Evolutionary conservation across 2,888 invertebrate genomes (phyloP).

Genomic region (Lepidocyrtoides sp.): DNA sequence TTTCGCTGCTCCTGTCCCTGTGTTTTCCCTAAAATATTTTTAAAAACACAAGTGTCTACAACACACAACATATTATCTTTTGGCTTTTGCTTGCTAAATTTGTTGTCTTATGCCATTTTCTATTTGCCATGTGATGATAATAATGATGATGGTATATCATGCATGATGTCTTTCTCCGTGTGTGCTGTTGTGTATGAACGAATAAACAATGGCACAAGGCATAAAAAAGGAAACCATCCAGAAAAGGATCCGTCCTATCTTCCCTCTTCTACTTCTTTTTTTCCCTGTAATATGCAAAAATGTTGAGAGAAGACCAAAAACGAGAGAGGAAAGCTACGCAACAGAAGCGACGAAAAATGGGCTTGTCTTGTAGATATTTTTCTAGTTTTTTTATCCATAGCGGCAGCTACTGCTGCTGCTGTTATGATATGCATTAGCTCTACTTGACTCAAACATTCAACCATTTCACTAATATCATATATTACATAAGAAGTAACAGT

Average conservation of each 20-base stretch:
- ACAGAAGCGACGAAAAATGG: background rate
- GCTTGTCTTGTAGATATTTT: background rate
- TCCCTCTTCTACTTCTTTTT: background rate
- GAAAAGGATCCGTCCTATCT: conserved; percentile 17
- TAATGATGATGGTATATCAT: background rate
- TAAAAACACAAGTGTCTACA: background rate
- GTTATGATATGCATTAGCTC: no score
- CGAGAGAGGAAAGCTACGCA: background rate
- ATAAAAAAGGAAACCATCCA: conserved; percentile 18
- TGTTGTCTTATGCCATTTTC: background rate
- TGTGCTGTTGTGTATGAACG: background rate
- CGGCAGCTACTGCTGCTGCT: no score
- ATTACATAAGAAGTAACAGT: no score
- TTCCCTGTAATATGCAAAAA: background rate
- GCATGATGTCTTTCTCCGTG: background rate
- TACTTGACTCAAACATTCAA: background rate
- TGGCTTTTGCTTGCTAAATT: background rate
- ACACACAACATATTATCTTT: background rate
- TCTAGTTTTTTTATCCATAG: no score
- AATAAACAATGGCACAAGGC: conserved; percentile 18
- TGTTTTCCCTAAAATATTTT: no score
- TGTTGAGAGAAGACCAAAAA: background rate
- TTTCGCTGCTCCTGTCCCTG: no score
- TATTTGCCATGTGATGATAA: background rate
- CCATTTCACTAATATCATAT: background rate